These are phyloP conservation scores for Leucophenga varia DNA, from an alignment of 1,140 invertebrate species.

Conservation along the genomic window DNA sequence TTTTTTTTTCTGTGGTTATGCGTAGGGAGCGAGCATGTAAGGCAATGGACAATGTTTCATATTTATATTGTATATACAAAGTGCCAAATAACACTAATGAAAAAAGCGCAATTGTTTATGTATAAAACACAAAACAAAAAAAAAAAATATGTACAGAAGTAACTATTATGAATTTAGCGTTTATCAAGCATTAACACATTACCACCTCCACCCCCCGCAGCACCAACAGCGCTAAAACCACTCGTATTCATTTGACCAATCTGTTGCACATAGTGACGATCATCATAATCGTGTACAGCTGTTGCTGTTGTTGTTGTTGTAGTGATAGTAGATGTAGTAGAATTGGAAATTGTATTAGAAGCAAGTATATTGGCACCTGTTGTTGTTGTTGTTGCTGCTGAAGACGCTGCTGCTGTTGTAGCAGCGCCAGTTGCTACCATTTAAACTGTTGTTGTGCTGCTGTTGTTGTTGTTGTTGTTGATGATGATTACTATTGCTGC, in stretches of 20 bases:
- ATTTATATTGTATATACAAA: too few relatives aligned
- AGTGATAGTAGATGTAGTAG: constrained; percentile 17
- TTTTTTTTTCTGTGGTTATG: constrained; percentile 11
- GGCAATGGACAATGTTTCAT: constrained; percentile 18
- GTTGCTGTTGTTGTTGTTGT: constrained; percentile 19
- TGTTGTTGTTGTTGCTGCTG: constrained; percentile 11
- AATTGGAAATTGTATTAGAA: constrained; percentile 15
- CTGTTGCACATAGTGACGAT: neutral
- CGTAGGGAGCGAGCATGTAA: neutral
- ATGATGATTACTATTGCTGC: constrained; percentile 12
- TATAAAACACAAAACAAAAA: neutral
- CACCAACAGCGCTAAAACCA: constrained; percentile 13
- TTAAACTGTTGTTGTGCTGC: constrained; percentile 5
- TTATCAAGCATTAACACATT: constrained; percentile 21
- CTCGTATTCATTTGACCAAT: too few relatives aligned
- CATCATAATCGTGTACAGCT: constrained; percentile 24
- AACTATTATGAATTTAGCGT: neutral
- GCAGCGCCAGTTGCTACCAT: too few relatives aligned
- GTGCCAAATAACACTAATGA: neutral
- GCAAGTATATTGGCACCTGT: constrained; percentile 4
- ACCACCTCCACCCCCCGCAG: constrained; percentile 36
- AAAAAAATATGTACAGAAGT: constrained; percentile 19
- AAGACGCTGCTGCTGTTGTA: constrained; percentile 6
- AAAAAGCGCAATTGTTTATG: neutral
- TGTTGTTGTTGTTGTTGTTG: constrained; percentile 22